Conservation (phyloP, 2,113 vertebrate species). For the Eclectus roratus region DNA sequence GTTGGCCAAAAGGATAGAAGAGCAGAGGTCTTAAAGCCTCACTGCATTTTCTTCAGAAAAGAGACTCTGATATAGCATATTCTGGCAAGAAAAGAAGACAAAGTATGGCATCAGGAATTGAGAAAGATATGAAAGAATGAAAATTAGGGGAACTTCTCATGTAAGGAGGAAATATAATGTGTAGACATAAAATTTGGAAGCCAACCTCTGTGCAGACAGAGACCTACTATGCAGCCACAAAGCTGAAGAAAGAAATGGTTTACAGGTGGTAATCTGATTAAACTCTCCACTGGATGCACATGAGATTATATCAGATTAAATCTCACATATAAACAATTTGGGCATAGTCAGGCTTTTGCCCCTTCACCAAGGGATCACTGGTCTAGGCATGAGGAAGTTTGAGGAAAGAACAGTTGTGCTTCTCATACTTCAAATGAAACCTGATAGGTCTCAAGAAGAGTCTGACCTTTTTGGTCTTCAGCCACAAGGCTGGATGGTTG, state of each 20-base stretch:
- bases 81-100: background rate
- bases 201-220: rapidly evolving
- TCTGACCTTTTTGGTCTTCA: background rate
- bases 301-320: background rate
- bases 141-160: background rate
- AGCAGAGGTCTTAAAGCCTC: background rate
- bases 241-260: background rate
- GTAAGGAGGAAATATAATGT: background rate
- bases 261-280: background rate
- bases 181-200: background rate
- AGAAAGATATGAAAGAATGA: background rate
- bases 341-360: background rate
- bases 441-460: background rate
- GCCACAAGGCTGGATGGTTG: background rate
- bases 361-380: background rate
- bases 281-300: background rate
- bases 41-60: background rate
- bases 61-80: background rate
- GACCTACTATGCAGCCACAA: background rate
- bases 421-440: background rate
- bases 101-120: background rate
- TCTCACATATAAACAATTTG: background rate
- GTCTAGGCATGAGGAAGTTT: background rate
- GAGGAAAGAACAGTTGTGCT: no score
- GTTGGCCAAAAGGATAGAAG: background rate